Base-by-base conservation (phyloP, 2,797 vertebrate genomes). In the Pygocentrus nattereri region DNA sequence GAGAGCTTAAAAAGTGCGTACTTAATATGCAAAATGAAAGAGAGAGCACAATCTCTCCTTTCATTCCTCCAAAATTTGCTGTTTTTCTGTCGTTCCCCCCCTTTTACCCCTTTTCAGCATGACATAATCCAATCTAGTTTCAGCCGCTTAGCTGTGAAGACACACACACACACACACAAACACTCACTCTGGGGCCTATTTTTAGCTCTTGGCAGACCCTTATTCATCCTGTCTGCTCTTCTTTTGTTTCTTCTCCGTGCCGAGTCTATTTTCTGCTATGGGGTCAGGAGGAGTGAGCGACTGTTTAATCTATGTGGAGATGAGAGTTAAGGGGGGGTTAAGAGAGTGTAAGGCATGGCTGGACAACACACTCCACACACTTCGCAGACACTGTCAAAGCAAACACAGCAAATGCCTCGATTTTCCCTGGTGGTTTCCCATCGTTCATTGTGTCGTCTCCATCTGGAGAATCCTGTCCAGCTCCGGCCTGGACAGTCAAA, bases 201-300 rank as follows among this genome's bases (percentile, higher is more conserved):
- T 89, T 88, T 90, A 88, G 89, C 72, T 50, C n/a, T 76, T 79
- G 79, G 80, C 84, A 85, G 79, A 80, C 67, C 82, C 76, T 50
- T 79, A 83, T 80, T 77, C 76, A 74, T 74, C 76, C 74, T 74
- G 61, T 59, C 70, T 54, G 77, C 76, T 84, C 67, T 71, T 62
- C 71, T 70, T 64, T 81, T 72, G 82, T 80, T 79, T 82, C 78
- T 78, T 67, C 67, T 65, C 70, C 27, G 65, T 50, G 30, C 64
- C 73, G 70, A 52, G 76, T 81, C 84, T 87, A 85, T 88, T 89
- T 88, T 88, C 80, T 83, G 78, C 76, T 18, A 54, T 56, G 21
- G 85, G 85, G 85, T 87, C 84, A 84, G 73, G 50, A 82, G 54
- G 79, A 70, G 83, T 74, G 70, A 80, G 83, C 58, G n/a, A 70